Percentiles rank a stretch among this genome's conserved stretches.
These are phyloP conservation scores for Malurus alboscapulatus DNA, from an alignment of 2,113 vertebrate genomes.

Conservation along the genomic window DNA sequence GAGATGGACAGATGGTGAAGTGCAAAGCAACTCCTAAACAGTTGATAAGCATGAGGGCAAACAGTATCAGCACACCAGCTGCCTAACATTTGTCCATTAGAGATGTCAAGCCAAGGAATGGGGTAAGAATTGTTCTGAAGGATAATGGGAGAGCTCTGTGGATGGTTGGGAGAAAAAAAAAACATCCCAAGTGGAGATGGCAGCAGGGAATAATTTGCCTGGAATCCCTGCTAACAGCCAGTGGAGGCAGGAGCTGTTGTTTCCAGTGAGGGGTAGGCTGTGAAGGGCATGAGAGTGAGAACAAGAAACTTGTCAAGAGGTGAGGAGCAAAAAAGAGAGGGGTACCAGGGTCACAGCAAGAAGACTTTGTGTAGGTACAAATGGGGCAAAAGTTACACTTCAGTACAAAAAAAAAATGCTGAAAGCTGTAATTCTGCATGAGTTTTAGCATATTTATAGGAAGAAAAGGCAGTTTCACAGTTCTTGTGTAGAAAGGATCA, in stretches of 20 bases:
- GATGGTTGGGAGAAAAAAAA: neutral
- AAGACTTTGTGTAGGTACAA: neutral
- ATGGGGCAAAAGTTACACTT: neutral
- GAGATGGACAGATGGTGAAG: slow-evolving; percentile 56
- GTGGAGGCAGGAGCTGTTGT: neutral
- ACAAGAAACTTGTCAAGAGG: neutral
- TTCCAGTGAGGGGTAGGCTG: neutral
- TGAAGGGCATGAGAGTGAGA: neutral
- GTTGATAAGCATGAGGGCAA: slow-evolving; percentile 55
- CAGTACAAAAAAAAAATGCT: neutral
- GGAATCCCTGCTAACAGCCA: neutral
- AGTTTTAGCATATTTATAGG: neutral
- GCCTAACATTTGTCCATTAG: slow-evolving; percentile 47
- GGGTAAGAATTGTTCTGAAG: neutral
- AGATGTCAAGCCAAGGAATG: slow-evolving; percentile 3
- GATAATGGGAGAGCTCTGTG: neutral
- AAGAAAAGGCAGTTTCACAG: neutral
- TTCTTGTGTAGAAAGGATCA: neutral
- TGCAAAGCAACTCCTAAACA: slow-evolving; percentile 34
- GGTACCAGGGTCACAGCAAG: neutral
- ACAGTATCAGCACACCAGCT: slow-evolving; percentile 27
- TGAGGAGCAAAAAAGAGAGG: neutral
- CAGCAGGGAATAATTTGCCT: neutral
- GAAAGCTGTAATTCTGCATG: neutral
- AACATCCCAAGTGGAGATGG: neutral